A percentile compares a stretch with the other conserved stretches of the same genome.
These are phyloP conservation scores for Agraylea sexmaculata DNA, from an alignment of 1,140 invertebrate species.

Conservation along the genomic window DNA sequence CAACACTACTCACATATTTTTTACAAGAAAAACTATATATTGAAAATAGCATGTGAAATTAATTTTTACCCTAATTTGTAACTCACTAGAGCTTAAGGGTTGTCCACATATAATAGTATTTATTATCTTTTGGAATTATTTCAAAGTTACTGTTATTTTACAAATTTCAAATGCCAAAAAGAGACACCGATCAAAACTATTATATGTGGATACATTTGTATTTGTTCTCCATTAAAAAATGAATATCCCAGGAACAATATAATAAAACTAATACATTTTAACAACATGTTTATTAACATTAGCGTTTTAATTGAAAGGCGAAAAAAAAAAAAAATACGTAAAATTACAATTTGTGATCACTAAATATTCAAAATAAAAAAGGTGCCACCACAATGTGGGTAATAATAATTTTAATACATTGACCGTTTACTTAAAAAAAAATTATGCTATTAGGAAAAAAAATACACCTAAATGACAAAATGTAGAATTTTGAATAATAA, in stretches of 20 bases:
- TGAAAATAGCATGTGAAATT: too few relatives aligned
- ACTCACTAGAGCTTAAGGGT: too few relatives aligned
- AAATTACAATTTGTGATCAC: slow-evolving; percentile 7
- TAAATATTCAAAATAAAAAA: slow-evolving; percentile 4
- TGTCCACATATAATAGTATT: too few relatives aligned
- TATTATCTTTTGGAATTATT: background rate
- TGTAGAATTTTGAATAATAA: too few relatives aligned
- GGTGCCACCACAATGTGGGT: slow-evolving; percentile 1
- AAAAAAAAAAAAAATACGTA: slow-evolving; percentile 5
- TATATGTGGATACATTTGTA: too few relatives aligned
- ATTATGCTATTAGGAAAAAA: slow-evolving; percentile 1
- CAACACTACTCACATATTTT: too few relatives aligned
- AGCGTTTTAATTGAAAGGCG: too few relatives aligned
- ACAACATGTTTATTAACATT: slow-evolving; percentile 10
- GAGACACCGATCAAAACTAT: too few relatives aligned
- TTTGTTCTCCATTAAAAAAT: background rate
- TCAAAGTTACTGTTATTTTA: background rate
- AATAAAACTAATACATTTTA: slow-evolving; percentile 3
- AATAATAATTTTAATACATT: slow-evolving; percentile 3
- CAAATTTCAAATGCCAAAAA: background rate
- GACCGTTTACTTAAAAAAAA: slow-evolving; percentile 3
- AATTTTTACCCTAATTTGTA: too few relatives aligned
- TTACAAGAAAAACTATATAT: too few relatives aligned
- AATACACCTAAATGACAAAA: too few relatives aligned
- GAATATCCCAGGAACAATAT: background rate